phyloP scores from a whole-genome alignment of 2,113 vertebrate species.

The Syngnathus scovelli region DNA sequence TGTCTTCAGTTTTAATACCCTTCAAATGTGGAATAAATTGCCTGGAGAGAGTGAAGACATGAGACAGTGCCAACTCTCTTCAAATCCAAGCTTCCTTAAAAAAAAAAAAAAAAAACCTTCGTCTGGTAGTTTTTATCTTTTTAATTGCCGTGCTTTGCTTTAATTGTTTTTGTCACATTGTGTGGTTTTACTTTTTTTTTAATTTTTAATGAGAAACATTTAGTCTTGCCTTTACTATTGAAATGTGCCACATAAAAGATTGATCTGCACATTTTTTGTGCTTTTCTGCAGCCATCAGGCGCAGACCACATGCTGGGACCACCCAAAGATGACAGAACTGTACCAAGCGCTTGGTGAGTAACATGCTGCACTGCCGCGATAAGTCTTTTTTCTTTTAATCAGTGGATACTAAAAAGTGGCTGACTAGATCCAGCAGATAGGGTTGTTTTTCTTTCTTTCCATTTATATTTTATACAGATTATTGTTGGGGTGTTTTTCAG shows the following conservation, averaged over 20 bases:
- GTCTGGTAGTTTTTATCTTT: background rate
- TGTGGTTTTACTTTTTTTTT: background rate
- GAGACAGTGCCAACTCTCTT: background rate
- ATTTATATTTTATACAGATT: background rate
- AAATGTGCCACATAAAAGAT: background rate
- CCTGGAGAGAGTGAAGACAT: background rate
- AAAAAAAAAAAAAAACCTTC: background rate
- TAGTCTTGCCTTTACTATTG: conserved; percentile 14
- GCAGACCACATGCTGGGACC: conserved; percentile 98
- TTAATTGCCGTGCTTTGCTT: background rate
- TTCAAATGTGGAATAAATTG: background rate
- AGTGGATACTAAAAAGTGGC: background rate
- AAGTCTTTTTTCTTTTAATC: too few species aligned
- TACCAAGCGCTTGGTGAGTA: conserved; percentile 91
- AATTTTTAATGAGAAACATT: background rate
- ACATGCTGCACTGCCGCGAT: background rate
- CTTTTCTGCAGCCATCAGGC: conserved; percentile 83
- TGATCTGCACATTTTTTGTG: background rate
- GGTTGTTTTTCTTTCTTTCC: background rate
- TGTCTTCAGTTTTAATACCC: background rate
- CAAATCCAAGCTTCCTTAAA: background rate
- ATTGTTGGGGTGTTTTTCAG: too few species aligned
- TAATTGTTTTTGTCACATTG: background rate
- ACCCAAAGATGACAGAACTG: conserved; percentile 98
- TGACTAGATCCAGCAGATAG: background rate